phyloP scores from a whole-genome alignment of 1,140 invertebrate genomes.

The Temnothorax longispinosus region DNA sequence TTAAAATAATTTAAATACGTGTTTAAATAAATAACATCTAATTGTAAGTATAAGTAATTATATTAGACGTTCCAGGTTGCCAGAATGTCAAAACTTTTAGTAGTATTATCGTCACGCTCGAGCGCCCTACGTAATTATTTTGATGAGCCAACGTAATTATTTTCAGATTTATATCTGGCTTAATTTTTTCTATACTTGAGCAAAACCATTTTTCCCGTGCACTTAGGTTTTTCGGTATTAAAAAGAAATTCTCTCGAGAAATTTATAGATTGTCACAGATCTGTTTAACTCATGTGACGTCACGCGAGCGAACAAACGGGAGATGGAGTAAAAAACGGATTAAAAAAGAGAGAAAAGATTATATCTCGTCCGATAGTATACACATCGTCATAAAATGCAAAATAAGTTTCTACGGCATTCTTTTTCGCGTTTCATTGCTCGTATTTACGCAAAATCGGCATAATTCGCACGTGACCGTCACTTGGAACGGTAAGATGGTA shows the following conservation, averaged over 20 bases:
- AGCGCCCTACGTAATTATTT: no score
- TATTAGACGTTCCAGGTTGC: no score
- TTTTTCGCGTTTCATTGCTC: background rate
- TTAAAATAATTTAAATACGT: no score
- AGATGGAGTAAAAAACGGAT: conserved; percentile 1
- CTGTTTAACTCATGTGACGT: background rate
- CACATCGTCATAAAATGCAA: background rate
- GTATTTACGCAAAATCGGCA: background rate
- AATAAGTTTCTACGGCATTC: background rate
- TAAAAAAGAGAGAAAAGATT: background rate
- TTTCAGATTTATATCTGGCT: no score
- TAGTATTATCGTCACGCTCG: no score
- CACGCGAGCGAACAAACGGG: background rate
- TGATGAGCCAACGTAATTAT: no score
- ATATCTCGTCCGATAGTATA: background rate
- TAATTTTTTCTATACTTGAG: no score
- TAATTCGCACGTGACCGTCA: conserved; percentile 1
- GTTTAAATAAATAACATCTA: no score
- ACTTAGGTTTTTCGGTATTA: background rate
- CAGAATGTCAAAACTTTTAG: no score
- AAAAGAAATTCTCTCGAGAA: background rate
- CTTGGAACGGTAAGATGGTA: background rate
- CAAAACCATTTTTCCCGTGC: no score
- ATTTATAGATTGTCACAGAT: background rate
- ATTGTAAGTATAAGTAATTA: no score